Percentiles rank a stretch among this genome's conserved stretches.
Evolutionary conservation across 2,888 invertebrate species (phyloP).

Genomic region (Sinhomidia bicolor): DNA sequence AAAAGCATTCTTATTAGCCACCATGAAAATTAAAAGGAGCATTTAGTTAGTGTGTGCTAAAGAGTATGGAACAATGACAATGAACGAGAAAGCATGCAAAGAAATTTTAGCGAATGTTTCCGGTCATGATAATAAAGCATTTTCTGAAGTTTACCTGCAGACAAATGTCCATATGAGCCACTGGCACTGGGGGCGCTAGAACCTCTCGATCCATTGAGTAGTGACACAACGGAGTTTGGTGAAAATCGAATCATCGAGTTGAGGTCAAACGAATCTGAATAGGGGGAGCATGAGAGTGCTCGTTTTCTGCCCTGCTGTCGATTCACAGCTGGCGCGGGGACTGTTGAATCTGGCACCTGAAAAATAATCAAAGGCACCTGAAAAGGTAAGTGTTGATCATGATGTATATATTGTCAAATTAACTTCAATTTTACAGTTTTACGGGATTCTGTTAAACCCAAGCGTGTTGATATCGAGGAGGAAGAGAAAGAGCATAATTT

Average conservation of each 20-base stretch:
- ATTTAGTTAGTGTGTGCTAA: too few species aligned
- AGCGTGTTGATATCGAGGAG: not conserved
- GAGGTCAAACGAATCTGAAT: slow-evolving; percentile 97
- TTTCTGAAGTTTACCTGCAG: slow-evolving; percentile 94
- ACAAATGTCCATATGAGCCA: slow-evolving; percentile 98
- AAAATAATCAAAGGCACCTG: not conserved
- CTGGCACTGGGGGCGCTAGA: slow-evolving; percentile 89
- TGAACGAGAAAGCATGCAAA: too few species aligned
- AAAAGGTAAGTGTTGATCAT: not conserved
- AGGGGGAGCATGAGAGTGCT: slow-evolving; percentile 94
- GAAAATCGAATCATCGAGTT: slow-evolving; percentile 98
- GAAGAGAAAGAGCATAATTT: not conserved
- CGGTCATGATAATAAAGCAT: too few species aligned
- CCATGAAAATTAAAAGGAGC: too few species aligned
- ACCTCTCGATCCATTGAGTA: slow-evolving; percentile 91
- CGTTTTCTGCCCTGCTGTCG: slow-evolving; percentile 91
- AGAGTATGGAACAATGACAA: too few species aligned
- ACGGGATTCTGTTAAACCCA: not conserved
- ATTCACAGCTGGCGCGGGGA: slow-evolving; percentile 84
- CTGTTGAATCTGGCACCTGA: slow-evolving; percentile 87
- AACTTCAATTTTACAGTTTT: not conserved
- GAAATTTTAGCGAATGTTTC: too few species aligned
- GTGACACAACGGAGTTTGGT: slow-evolving; percentile 93
- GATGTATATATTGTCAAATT: not conserved
- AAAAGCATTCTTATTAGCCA: too few species aligned